phyloP scores from a whole-genome alignment of 2,113 vertebrate genomes.

The Globicephala melas region DNA sequence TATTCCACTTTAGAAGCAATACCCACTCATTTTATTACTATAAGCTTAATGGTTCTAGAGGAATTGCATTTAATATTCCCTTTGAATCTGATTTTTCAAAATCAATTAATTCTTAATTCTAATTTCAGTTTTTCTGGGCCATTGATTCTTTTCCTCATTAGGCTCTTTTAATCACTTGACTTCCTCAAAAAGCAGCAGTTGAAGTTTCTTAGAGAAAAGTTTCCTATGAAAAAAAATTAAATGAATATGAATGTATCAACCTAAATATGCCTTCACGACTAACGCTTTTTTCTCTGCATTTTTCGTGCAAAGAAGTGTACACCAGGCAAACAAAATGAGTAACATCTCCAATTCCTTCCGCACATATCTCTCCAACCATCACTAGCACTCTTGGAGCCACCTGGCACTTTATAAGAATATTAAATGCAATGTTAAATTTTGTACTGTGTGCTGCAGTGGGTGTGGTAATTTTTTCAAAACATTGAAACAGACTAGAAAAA shows the following conservation, averaged over 20 bases:
- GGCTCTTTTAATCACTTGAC: constrained; percentile 73
- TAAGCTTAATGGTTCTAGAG: constrained; percentile 74
- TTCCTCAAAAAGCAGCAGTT: constrained; percentile 59
- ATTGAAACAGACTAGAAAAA: not conserved
- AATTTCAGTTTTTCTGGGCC: constrained; percentile 78
- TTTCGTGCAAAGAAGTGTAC: not conserved
- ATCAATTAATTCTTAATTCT: constrained; percentile 81
- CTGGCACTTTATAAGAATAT: not conserved
- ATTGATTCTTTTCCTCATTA: constrained; percentile 81
- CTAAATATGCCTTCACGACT: not conserved
- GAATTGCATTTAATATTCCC: constrained; percentile 79
- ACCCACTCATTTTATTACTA: constrained; percentile 68
- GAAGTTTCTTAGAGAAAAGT: constrained; percentile 57
- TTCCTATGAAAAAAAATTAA: constrained; percentile 26
- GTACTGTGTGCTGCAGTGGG: not conserved
- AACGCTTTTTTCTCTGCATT: not conserved
- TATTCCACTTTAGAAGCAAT: constrained; percentile 53
- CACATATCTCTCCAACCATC: not conserved
- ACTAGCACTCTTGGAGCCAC: not conserved
- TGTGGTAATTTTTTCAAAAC: not conserved
- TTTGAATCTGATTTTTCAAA: constrained; percentile 80
- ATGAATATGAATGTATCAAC: not conserved
- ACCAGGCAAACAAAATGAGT: not conserved
- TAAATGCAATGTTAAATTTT: not conserved
- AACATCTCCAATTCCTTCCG: not conserved